phyloP scores from a whole-genome alignment of 2,888 invertebrate species.

The Asteroscopus sphinx region DNA sequence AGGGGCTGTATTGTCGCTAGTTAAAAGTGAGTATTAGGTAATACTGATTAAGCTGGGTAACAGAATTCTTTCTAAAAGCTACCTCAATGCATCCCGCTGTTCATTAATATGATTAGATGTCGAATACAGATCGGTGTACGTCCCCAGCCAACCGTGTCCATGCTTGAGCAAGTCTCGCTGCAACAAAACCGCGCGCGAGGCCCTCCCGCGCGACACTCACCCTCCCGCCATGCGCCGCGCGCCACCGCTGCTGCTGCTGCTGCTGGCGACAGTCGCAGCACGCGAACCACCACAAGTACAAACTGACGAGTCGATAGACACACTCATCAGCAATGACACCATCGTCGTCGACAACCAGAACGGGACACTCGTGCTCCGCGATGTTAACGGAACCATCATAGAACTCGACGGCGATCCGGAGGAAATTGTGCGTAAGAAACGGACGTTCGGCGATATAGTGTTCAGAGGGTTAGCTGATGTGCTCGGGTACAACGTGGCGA shows the following conservation, averaged over 20 bases:
- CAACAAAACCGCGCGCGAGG: conserved; percentile 80
- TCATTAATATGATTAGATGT: conserved; percentile 52
- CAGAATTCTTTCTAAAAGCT: conserved; percentile 1
- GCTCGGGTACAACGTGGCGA: conserved; percentile 81
- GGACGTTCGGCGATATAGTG: conserved; percentile 87
- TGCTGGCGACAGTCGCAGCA: conserved; percentile 57
- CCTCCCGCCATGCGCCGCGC: conserved; percentile 82
- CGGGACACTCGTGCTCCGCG: conserved; percentile 46
- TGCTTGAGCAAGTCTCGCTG: conserved; percentile 75
- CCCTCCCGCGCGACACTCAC: conserved; percentile 79
- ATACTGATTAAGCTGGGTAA: not conserved
- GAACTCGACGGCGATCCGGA: conserved; percentile 73
- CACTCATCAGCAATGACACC: conserved; percentile 59
- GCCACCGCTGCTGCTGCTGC: conserved; percentile 69
- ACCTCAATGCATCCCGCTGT: conserved; percentile 10
- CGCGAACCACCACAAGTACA: conserved; percentile 47
- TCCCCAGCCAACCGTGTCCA: conserved; percentile 65
- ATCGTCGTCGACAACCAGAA: conserved; percentile 56
- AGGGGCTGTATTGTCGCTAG: no score
- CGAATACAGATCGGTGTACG: conserved; percentile 35
- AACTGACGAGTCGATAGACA: conserved; percentile 30
- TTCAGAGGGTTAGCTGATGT: conserved; percentile 87
- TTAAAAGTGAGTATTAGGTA: no score
- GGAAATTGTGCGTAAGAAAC: conserved; percentile 83
- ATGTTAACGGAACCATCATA: conserved; percentile 65